A percentile compares a stretch with the other conserved stretches of the same genome.
These are phyloP conservation scores for Oplegnathus fasciatus DNA, from an alignment of 2,113 vertebrate species.

Conservation along the genomic window DNA sequence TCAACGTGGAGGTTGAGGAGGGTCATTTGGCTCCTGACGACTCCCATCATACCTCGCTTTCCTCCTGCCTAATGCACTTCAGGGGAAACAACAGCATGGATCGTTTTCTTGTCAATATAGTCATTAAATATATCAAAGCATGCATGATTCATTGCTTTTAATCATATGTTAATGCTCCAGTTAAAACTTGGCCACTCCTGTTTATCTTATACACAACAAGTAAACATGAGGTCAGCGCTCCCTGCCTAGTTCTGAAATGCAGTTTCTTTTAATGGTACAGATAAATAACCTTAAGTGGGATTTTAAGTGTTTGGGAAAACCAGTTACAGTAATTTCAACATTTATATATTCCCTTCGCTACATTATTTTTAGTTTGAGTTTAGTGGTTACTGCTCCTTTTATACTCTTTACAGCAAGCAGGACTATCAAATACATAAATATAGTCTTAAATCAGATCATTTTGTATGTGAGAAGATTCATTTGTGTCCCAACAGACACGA, in stretches of 20 bases:
- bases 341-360: neutral
- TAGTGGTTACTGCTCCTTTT: neutral
- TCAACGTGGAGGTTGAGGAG: conserved; percentile 18
- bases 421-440: neutral
- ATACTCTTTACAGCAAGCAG: neutral
- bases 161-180: conserved; percentile 50
- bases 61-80: conserved; percentile 59
- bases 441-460: neutral
- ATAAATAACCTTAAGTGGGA: conserved; percentile 30
- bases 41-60: conserved; percentile 39
- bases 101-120: conserved; percentile 63
- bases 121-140: conserved; percentile 55
- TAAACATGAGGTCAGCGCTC: conserved; percentile 56
- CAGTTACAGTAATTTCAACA: conserved; percentile 11
- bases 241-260: conserved; percentile 1
- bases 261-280: conserved; percentile 7
- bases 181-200: conserved; percentile 14
- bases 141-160: conserved; percentile 48
- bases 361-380: neutral
- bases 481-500: neutral
- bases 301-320: conserved; percentile 18
- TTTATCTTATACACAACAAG: conserved; percentile 12
- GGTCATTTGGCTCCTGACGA: conserved; percentile 29
- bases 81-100: conserved; percentile 41
- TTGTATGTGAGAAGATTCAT: neutral